Evolutionary conservation across 2,888 invertebrate genomes (phyloP), one percentile per base, ranked within the genome.

Genomic region (Trimorus sp.): DNA sequence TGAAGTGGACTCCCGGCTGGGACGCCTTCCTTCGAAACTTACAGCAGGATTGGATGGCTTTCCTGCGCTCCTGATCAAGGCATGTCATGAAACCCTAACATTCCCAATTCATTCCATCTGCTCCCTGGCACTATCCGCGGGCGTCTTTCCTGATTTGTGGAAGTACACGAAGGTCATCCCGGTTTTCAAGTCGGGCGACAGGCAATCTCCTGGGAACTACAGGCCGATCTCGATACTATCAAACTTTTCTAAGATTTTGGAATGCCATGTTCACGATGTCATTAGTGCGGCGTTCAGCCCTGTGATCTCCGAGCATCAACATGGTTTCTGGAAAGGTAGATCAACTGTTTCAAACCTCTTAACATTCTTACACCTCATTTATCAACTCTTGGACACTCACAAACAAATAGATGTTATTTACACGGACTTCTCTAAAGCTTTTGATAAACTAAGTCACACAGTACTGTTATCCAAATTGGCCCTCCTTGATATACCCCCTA

Each of bases 361-460:
- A 7, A 36, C 7, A 7, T 54, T 54, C 16, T n/a, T 37, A 2
- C 54, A 54, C 2, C 8, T 54, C 4, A 54, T 42, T n/a, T 8
- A 12, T 11, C 7, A 14, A 12, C 7, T 0, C n/a, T 12, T 26
- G 26, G 6, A 16, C 36, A 37, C 26, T 12, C 37, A 12, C 14
- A 36, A 12, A 2, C 54, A 66, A 45, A 54, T 66, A 4, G 66
- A 66, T 54, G 66, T 66, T 3, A 53, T n/a, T n/a, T n/a, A n/a
- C n/a, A n/a, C n/a, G n/a, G n/a, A n/a, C n/a, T n/a, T n/a, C n/a
- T n/a, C n/a, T 66, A 11, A 53, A 12, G 63, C 63, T 37, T 63
- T 63, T 48, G 63, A 63, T 8, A 42, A 5, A 6, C 36, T 63
- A 37, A 14, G 37, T 49, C 48, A 49, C 9, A 12, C 37, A 12